Conservation (phyloP, 1,140 invertebrate genomes). For the Hyphantria cunea region DNA sequence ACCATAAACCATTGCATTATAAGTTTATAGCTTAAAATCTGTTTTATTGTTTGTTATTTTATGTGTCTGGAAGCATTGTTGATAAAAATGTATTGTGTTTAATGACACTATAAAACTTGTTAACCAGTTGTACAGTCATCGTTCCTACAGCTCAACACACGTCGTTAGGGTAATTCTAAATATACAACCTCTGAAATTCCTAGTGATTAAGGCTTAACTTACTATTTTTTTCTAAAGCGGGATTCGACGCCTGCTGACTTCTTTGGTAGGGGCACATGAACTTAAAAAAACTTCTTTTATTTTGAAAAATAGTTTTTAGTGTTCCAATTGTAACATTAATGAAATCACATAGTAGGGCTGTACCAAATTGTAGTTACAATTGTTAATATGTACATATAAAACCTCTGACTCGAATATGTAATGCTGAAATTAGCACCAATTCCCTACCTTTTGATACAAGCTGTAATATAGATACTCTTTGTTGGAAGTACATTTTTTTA, state of each 20-base stretch:
- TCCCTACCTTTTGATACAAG: no score
- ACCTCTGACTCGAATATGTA: no score
- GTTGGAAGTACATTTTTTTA: no score
- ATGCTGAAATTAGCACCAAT: no score
- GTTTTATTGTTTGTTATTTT: slow-evolving; percentile 26
- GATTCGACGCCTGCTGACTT: slow-evolving; percentile 6
- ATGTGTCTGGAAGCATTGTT: slow-evolving; percentile 37
- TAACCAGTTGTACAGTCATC: not conserved
- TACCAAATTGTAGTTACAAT: no score
- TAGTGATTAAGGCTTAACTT: not conserved
- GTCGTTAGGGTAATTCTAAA: not conserved
- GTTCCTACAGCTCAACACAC: not conserved
- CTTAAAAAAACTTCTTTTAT: slow-evolving; percentile 5
- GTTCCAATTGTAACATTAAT: no score
- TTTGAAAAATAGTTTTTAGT: no score
- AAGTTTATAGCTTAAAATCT: slow-evolving; percentile 37
- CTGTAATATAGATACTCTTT: no score
- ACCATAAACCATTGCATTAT: slow-evolving; percentile 38
- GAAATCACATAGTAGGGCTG: no score
- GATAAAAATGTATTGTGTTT: slow-evolving; percentile 18
- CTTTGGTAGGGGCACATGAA: slow-evolving; percentile 12
- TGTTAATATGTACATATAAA: no score
- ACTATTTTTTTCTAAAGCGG: not conserved
- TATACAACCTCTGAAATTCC: not conserved
- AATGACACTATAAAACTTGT: slow-evolving; percentile 17